Evolutionary conservation across 2,797 vertebrate species (phyloP), one percentile per base, ranked within the genome.

Genomic region (Myripristis murdjan): DNA sequence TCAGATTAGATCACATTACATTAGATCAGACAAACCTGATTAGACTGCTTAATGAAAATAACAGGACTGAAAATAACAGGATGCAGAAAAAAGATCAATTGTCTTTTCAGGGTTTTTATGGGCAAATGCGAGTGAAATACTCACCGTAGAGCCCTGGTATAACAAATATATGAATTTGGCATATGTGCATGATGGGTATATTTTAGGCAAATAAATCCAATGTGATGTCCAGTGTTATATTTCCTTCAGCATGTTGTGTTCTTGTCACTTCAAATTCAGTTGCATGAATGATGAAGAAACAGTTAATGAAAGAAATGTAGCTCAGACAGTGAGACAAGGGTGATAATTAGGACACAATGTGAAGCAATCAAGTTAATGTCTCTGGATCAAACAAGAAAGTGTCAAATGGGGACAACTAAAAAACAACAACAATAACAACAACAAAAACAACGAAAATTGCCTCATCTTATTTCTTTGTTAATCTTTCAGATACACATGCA

Each of bases 381-480:
- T 1, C 1, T 10, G 23, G 26, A 15, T 12, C 22, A 39, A 28
- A 47, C 12, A 35, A n/a, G 39, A 26, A n/a, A 24, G 22, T 14
- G 22, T 54, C 10, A 47, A 4, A 4, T 44, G 15, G 18, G 43
- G 55, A 23, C 64, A 62, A 39, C 2, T 57, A 39, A 22, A 18
- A 70, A 4, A 54, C 24, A 10, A 23, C 44, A n/a, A n/a, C n/a
- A n/a, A n/a, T n/a, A n/a, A n/a, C n/a, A n/a, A n/a, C n/a, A n/a
- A n/a, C n/a, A n/a, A n/a, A n/a, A n/a, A n/a, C n/a, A n/a, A n/a
- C n/a, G n/a, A n/a, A n/a, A n/a, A n/a, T n/a, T 23, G 28, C 9
- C 31, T 52, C 41, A n/a, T 56, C 48, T 41, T 20, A 2, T 67
- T 51, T 53, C 22, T 60, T 20, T 47, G 35, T 54, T 43, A 70